These are phyloP conservation scores for Falcunculus frontatus DNA, from an alignment of 2,113 vertebrate species.

Conservation along the genomic window DNA sequence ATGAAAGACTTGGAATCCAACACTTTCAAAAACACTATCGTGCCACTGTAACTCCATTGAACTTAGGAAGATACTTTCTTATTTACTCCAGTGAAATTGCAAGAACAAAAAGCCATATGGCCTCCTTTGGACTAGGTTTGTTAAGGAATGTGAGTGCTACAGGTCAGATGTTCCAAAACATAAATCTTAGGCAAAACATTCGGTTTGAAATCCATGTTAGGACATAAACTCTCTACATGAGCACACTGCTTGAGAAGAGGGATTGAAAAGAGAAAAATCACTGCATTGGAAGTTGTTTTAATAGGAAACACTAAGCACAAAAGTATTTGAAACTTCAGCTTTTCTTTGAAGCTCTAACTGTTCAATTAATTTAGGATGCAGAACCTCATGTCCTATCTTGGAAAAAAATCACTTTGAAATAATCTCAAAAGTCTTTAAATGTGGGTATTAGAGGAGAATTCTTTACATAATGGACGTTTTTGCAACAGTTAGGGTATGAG, in stretches of 20 bases:
- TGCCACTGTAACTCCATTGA: rapidly evolving
- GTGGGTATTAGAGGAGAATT: neutral
- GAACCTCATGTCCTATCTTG: neutral
- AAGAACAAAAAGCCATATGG: neutral
- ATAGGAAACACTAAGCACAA: neutral
- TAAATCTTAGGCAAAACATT: neutral
- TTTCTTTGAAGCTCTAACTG: neutral
- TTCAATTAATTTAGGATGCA: neutral
- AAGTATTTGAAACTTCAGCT: neutral
- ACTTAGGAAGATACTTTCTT: neutral
- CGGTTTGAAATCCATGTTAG: neutral
- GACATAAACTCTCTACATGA: neutral
- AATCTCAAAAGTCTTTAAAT: neutral
- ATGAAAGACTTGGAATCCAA: neutral
- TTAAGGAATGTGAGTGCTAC: neutral
- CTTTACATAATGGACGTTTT: neutral
- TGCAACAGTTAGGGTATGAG: neutral
- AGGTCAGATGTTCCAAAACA: neutral
- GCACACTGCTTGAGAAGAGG: neutral
- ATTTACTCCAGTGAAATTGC: neutral
- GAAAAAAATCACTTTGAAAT: neutral
- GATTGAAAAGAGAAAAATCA: neutral
- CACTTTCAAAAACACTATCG: neutral
- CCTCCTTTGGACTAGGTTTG: neutral
- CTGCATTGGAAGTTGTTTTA: neutral